Evolutionary conservation across 2,888 invertebrate species (phyloP), one percentile per base, ranked within the genome.

Genomic region (Encarsia formosa): DNA sequence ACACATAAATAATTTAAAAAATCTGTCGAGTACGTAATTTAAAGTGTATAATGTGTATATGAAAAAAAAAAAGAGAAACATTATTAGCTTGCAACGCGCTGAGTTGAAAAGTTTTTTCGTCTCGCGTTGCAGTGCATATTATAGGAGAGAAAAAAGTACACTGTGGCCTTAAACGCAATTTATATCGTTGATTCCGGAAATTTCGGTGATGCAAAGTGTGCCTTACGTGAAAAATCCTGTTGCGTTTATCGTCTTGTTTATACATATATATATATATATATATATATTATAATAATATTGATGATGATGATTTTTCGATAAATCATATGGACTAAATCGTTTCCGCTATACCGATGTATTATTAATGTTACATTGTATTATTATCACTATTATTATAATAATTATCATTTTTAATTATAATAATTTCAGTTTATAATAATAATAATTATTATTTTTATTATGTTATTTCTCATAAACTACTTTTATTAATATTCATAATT

Each of bases 331-430:
- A 42, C 45, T 20, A 38, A 18, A n/a, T 51, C 54, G 58, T 57
- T 58, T 63, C 59, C 62, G 62, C 62, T 62, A 63, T 64, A 65
- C 64, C 64, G 63, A 65, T 69, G 68, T 73, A 72, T 70, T 71
- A 71, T 69, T 70, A 70, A 69, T 67, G 64, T 70, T 69, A 69
- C 61, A 66, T 56, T 34, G 23, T 34, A 56, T 52, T 45, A 57
- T 41, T 32, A 54, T 54, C 19, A 31, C n/a, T 47, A 55, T 58
- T 56, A 56, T 57, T 56, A 56, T 26, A 49, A 49, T 32, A 19
- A 42, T 34, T 9, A 22, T 38, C 3, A 38, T 38, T n/a, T 45
- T 45, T 49, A 45, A 50, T 54, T 41, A 15, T 46, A 41, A 48
- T 50, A 29, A 44, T 48, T 49, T 29, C 48, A 48, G 48, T 42